A percentile compares a stretch with the other conserved stretches of the same genome.
Conservation (phyloP, 2,888 invertebrate genomes). For the Neoitamus cyanurus region DNA sequence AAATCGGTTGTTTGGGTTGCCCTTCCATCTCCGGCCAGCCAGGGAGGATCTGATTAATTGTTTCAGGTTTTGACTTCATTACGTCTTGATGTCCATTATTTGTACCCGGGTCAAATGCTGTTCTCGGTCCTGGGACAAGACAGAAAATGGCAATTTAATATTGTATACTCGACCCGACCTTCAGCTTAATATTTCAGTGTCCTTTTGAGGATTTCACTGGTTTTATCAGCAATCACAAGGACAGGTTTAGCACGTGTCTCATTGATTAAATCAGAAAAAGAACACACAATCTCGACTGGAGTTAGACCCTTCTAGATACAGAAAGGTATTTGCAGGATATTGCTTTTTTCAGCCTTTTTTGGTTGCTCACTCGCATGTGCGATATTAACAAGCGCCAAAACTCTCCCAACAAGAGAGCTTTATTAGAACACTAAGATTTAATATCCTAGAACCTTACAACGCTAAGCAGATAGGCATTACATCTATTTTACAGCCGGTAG, state of each 20-base stretch:
- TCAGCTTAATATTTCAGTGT: background rate
- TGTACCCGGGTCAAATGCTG: background rate
- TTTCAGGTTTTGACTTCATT: slow-evolving; percentile 18
- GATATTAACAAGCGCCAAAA: background rate
- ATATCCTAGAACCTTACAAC: background rate
- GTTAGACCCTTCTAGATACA: background rate
- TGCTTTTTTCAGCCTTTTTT: background rate
- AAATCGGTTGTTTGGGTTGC: slow-evolving; percentile 1
- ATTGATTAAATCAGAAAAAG: background rate
- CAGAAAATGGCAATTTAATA: background rate
- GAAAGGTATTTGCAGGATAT: background rate
- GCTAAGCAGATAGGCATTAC: too few species aligned
- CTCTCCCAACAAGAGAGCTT: background rate
- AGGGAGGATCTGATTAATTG: slow-evolving; percentile 17
- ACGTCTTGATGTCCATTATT: slow-evolving; percentile 4
- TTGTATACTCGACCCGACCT: background rate
- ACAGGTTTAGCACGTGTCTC: background rate
- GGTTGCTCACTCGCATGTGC: background rate
- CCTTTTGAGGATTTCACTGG: background rate
- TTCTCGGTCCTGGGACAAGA: background rate
- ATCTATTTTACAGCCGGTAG: too few species aligned
- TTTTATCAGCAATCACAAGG: background rate
- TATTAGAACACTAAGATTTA: too few species aligned
- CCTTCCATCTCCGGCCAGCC: background rate
- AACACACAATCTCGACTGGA: background rate